phyloP scores from a whole-genome alignment of 2,113 vertebrate genomes.

The Leptosomus discolor region DNA sequence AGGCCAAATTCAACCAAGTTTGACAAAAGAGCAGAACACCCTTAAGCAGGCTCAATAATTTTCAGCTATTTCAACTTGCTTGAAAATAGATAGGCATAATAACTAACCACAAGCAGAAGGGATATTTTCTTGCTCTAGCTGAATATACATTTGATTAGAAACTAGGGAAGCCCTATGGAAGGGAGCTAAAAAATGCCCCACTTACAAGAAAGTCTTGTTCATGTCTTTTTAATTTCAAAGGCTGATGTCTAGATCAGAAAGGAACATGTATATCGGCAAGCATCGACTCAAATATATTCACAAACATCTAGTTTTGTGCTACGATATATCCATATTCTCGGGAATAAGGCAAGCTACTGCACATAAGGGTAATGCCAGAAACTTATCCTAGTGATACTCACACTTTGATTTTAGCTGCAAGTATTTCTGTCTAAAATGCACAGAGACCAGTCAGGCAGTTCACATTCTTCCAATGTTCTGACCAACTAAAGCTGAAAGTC shows the following conservation, averaged over 20 bases:
- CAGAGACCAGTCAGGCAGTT: not conserved
- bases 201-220: not conserved
- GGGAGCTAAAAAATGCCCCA: not conserved
- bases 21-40: not conserved
- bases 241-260: not conserved
- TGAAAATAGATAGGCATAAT: not conserved
- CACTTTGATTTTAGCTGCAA: not conserved
- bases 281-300: not conserved
- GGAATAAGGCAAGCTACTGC: not conserved
- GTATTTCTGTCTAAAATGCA: not conserved
- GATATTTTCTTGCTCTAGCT: not conserved
- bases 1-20: not conserved
- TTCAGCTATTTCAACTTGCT: not conserved
- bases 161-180: not conserved
- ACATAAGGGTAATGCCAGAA: not conserved
- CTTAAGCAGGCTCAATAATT: not conserved
- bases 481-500: not conserved
- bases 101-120: not conserved
- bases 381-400: not conserved
- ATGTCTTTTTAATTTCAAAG: not conserved
- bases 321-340: accelerated
- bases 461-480: not conserved
- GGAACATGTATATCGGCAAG: not conserved
- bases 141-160: not conserved
- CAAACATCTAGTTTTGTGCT: not conserved